Conservation (phyloP, 2,797 vertebrate species). For the Myotis vivesi region DNA sequence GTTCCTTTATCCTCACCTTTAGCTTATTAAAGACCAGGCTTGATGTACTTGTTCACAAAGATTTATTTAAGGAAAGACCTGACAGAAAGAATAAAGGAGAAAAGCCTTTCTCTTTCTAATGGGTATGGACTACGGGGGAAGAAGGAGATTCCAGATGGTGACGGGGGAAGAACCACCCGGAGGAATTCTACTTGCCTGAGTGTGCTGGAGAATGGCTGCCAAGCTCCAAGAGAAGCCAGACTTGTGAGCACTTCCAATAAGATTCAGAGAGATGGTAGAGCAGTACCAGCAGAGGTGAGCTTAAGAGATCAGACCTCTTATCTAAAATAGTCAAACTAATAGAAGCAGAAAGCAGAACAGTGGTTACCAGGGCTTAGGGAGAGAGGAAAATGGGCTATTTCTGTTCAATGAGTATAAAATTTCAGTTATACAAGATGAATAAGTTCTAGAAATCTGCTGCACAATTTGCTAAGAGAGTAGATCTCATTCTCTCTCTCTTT, state of each 20-base stretch:
- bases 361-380: neutral
- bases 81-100: neutral
- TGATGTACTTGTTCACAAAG: neutral
- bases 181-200: neutral
- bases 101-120: neutral
- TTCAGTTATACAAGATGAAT: neutral
- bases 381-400: neutral
- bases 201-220: neutral
- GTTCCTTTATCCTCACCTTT: neutral
- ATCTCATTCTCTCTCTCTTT: neutral
- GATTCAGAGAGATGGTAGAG: neutral
- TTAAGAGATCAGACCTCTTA: neutral
- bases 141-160: neutral
- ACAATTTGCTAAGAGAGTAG: neutral
- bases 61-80: neutral
- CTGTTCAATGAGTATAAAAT: neutral
- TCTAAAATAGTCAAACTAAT: neutral
- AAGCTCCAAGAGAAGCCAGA: neutral
- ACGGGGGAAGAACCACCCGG: neutral
- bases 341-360: neutral
- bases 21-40: neutral
- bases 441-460: neutral
- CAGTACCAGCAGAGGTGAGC: neutral
- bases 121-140: no score
- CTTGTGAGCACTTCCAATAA: neutral